Base-by-base conservation (phyloP, 2,113 vertebrate species). In the Sebastes fasciatus region DNA sequence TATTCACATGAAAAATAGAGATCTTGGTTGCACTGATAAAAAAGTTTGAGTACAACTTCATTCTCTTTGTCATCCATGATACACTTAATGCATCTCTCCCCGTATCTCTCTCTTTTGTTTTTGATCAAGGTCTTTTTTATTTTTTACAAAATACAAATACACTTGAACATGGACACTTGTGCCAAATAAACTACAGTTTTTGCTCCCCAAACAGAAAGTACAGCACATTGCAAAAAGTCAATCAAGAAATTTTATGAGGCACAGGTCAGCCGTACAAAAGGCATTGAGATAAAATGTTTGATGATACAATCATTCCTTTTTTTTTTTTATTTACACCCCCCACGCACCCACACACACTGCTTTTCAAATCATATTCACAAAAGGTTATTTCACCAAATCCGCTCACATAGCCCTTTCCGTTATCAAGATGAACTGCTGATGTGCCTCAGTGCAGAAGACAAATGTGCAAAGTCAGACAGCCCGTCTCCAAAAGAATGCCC, bases 401-500 rank as follows among this genome's bases (percentile, higher is more conserved):
- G 82, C 90, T 86, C 88, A 77, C 89, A 82, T 80, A 84, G 89
- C 74, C 86, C 86, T 91, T 93, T 94, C 79, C 21, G 21, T 91
- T 89, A 93, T 94, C 88, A 91, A 90, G 89, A 92, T 92, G 90
- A 93, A 93, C 91, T 86, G 83, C 94, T 88, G 91, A 90, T 90
- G 88, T 86, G 82, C 48, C 84, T 82, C 75, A 49, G 77, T 58
- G 85, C 78, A 77, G 78, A 86, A 86, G 86, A 90, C 86, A 89
- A 93, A 94, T 91, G 78, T 93, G 92, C 90, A 81, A 91, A 88
- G 85, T 93, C 94, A 94, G 91, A 84, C 89, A 74, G 85, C 83
- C 78, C 42, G 68, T 83, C 89, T 79, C 62, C 84, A 88, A 89
- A 81, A 86, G 88, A 90, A 94, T 83, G 91, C 83, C 90, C 86